phyloP scores from a whole-genome alignment of 2,888 invertebrate species.

The Drosophila colorata region DNA sequence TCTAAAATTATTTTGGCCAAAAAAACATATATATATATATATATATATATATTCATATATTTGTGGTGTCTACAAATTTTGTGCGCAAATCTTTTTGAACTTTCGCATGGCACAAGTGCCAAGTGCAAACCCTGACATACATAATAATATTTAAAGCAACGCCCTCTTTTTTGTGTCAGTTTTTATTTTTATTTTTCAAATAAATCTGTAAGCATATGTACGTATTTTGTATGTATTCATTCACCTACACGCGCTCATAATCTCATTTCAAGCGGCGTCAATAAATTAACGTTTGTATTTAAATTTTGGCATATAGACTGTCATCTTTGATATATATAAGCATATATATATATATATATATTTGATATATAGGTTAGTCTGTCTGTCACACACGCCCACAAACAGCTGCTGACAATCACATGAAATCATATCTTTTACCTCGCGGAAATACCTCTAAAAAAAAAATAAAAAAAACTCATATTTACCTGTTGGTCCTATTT shows the following conservation, averaged over 20 bases:
- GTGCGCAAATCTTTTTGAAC: conserved; percentile 71
- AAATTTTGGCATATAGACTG: conserved; percentile 59
- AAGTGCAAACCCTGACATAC: conserved; percentile 79
- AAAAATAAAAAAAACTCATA: conserved; percentile 25
- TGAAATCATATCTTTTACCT: conserved; percentile 32
- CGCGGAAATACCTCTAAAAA: conserved; percentile 38
- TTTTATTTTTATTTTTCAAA: conserved; percentile 4
- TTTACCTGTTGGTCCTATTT: conserved; percentile 55
- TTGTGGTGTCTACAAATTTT: conserved; percentile 25
- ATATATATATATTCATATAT: conserved; percentile 12
- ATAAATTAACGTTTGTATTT: conserved; percentile 62
- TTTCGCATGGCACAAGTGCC: conserved; percentile 74
- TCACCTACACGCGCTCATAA: conserved; percentile 74
- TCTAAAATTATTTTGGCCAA: conserved; percentile 62
- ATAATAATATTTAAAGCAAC: conserved; percentile 65
- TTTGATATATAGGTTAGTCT: conserved; percentile 19
- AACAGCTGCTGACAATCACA: conserved; percentile 63
- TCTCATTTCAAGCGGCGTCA: conserved; percentile 69
- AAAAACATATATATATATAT: conserved; percentile 11
- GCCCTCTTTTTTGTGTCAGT: conserved; percentile 61
- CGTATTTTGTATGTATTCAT: conserved; percentile 27
- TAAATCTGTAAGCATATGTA: conserved; percentile 1
- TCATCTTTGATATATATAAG: conserved; percentile 13
- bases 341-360: conserved; percentile 4
- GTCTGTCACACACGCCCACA: conserved; percentile 59